A percentile compares a stretch with the other conserved stretches of the same genome.
These are phyloP conservation scores for Cecidostiba fungosa DNA, from an alignment of 2,888 invertebrate genomes.

Conservation along the genomic window DNA sequence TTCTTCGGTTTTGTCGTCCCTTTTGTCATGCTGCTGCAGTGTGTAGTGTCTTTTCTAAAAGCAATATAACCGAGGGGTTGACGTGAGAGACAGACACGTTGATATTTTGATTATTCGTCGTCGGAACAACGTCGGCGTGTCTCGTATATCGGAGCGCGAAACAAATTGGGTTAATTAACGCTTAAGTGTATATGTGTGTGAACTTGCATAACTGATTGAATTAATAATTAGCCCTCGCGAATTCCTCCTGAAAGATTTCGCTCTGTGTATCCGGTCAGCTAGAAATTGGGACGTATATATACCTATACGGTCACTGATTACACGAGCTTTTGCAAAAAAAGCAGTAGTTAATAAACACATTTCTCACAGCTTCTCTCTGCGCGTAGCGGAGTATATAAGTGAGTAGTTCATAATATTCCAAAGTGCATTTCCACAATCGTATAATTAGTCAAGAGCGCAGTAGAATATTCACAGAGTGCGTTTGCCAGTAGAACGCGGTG, in stretches of 20 bases:
- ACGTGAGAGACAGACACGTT: too few species aligned
- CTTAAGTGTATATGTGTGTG: neutral
- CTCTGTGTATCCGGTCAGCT: neutral
- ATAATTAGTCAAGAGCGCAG: constrained; percentile 45
- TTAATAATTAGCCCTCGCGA: neutral
- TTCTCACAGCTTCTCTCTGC: neutral
- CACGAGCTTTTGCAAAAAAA: neutral
- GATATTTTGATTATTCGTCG: too few species aligned
- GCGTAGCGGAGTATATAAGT: neutral
- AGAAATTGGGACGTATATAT: too few species aligned
- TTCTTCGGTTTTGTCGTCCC: neutral
- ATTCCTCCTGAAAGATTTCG: constrained; percentile 21
- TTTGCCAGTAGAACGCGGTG: constrained; percentile 4
- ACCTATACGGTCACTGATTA: too few species aligned
- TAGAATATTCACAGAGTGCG: neutral
- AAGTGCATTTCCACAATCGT: constrained; percentile 57
- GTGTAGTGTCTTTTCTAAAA: neutral
- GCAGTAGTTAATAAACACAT: constrained; percentile 32
- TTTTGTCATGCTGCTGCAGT: neutral
- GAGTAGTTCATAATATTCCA: constrained; percentile 33
- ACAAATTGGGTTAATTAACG: constrained; percentile 39
- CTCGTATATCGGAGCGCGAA: neutral
- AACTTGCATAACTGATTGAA: neutral
- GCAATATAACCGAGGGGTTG: neutral
- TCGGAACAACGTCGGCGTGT: too few species aligned